A percentile compares a stretch with the other conserved stretches of the same genome.
These are phyloP conservation scores for Eufriesea mexicana DNA, from an alignment of 1,140 invertebrate species.

Conservation along the genomic window DNA sequence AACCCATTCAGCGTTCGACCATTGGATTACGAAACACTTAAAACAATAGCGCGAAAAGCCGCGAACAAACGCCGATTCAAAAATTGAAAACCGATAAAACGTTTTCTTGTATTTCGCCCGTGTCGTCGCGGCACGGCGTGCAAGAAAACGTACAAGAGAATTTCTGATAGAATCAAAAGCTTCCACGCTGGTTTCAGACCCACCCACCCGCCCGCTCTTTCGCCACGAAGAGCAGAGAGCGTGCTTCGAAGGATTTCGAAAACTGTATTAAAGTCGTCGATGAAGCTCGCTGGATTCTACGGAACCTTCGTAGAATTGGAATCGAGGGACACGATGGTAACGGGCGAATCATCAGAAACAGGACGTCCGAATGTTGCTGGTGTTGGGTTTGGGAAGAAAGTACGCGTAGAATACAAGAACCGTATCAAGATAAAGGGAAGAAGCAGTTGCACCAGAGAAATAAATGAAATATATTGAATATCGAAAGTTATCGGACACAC, in stretches of 20 bases:
- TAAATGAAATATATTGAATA: no score
- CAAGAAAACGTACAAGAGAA: neutral
- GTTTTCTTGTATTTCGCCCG: neutral
- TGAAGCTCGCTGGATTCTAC: neutral
- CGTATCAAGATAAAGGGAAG: neutral
- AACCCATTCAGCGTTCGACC: neutral
- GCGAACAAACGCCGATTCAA: neutral
- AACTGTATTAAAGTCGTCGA: slow-evolving; percentile 9
- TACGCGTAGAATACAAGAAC: neutral
- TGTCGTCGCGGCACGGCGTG: no score
- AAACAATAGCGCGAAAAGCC: neutral
- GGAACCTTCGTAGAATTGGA: neutral
- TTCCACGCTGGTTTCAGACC: neutral
- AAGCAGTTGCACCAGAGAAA: neutral
- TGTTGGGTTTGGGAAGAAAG: no score
- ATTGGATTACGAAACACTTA: neutral
- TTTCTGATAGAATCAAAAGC: slow-evolving; percentile 5
- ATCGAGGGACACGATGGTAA: neutral
- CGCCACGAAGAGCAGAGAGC: neutral
- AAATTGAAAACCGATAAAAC: slow-evolving; percentile 22
- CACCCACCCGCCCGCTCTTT: neutral
- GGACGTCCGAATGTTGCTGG: neutral
- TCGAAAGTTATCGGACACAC: no score
- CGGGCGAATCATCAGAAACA: neutral
- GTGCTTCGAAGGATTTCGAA: slow-evolving; percentile 14